These are phyloP conservation scores for Leuctra nigra DNA, from an alignment of 2,888 invertebrate genomes.

Conservation along the genomic window DNA sequence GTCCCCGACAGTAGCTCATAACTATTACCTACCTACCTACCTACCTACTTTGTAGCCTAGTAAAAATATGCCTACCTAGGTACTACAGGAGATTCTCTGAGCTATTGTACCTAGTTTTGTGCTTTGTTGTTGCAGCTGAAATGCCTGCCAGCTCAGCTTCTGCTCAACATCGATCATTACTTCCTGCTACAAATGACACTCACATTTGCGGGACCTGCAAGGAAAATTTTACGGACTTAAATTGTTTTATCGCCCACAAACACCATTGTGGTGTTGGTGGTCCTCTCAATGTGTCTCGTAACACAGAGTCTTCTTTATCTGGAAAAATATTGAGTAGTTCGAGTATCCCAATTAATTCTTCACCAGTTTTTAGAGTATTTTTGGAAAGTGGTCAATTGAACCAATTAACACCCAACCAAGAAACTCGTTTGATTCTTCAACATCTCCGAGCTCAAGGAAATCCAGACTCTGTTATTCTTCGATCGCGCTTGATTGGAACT, in stretches of 20 bases:
- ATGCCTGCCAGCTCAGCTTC: too few species aligned
- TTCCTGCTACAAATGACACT: conserved; percentile 27
- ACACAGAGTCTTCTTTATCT: too few species aligned
- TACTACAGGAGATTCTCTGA: too few species aligned
- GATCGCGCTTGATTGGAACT: conserved; percentile 22
- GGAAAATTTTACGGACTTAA: conserved; percentile 30
- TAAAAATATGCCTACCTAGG: too few species aligned
- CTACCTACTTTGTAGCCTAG: too few species aligned
- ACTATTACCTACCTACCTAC: too few species aligned
- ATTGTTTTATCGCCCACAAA: conserved; percentile 32
- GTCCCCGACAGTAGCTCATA: too few species aligned
- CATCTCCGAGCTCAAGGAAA: neutral
- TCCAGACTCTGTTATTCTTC: conserved; percentile 15
- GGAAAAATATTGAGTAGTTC: neutral
- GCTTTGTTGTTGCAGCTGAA: too few species aligned
- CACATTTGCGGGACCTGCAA: conserved; percentile 34
- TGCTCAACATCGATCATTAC: too few species aligned
- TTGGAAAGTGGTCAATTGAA: neutral
- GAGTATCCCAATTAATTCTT: neutral
- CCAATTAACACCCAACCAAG: neutral
- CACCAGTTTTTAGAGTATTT: neutral
- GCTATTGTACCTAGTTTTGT: too few species aligned
- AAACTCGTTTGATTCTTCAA: neutral
- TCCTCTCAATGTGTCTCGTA: neutral
- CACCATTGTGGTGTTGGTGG: conserved; percentile 5